Evolutionary conservation across 2,888 invertebrate species (phyloP).

Genomic region (Clanis bilineata): DNA sequence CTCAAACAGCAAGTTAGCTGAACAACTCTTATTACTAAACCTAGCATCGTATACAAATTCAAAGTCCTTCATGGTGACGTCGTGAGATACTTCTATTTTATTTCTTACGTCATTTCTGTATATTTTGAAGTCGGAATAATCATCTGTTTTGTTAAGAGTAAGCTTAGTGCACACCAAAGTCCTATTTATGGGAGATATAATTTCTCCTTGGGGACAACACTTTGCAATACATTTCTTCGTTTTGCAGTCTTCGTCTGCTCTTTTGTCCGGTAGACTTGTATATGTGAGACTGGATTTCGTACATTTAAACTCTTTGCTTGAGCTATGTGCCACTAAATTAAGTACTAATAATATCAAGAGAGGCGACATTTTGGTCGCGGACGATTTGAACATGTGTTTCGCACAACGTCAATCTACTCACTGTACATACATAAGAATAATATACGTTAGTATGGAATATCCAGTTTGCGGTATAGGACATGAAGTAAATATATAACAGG

Average conservation of each 20-base stretch:
- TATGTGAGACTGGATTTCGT: neutral
- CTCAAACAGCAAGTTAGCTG: neutral
- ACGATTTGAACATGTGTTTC: neutral
- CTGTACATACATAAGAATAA: no score
- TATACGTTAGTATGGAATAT: no score
- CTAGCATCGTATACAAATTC: neutral
- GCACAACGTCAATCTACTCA: neutral
- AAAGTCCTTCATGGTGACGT: neutral
- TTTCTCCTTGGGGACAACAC: neutral
- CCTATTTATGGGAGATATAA: no score
- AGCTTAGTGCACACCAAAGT: no score
- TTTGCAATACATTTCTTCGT: constrained; percentile 3
- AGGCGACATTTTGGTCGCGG: neutral
- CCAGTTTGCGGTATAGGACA: no score
- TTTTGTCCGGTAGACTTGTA: neutral
- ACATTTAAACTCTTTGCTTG: neutral
- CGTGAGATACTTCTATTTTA: neutral
- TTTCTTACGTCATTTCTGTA: neutral
- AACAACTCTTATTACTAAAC: neutral
- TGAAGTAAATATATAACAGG: no score
- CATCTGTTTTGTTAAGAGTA: neutral
- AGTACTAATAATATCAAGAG: neutral
- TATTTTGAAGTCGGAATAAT: neutral
- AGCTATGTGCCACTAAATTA: neutral
- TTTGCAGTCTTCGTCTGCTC: neutral